Percentiles rank a stretch among this genome's conserved stretches.
phyloP scores from a whole-genome alignment of 2,797 vertebrate genomes.

The Enteromius afrohamiltoni region DNA sequence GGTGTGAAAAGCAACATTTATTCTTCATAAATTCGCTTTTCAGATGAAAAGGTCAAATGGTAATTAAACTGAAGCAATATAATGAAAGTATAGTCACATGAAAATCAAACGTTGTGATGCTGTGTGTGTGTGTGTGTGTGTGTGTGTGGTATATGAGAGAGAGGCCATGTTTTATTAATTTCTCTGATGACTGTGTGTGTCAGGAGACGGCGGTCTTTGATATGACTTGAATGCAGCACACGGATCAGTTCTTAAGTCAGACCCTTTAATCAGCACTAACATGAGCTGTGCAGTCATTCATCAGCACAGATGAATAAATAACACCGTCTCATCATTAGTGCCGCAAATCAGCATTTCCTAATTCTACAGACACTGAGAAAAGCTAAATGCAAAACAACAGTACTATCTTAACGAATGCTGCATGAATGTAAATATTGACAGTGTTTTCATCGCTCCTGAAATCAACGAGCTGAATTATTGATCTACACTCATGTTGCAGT shows the following conservation, averaged over 20 bases:
- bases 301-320: slow-evolving; percentile 38
- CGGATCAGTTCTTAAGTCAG: slow-evolving; percentile 34
- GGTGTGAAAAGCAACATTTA: not conserved
- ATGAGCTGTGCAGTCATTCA: slow-evolving; percentile 22
- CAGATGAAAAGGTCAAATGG: not conserved
- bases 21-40: not conserved
- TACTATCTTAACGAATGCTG: not conserved
- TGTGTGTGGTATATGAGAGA: not conserved
- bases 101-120: slow-evolving; percentile 1
- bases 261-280: slow-evolving; percentile 45
- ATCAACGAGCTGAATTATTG: not conserved
- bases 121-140: not conserved
- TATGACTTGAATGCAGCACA: slow-evolving; percentile 36
- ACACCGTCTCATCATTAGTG: not conserved
- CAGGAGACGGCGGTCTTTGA: slow-evolving; percentile 43
- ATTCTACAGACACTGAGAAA: not conserved
- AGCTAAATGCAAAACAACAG: not conserved
- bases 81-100: not conserved
- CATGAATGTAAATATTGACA: not conserved
- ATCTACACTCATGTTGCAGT: not conserved
- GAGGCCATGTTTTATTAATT: slow-evolving; percentile 46
- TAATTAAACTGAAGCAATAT: not conserved
- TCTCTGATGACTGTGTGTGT: slow-evolving; percentile 18
- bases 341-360: not conserved
- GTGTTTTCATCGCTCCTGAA: not conserved